phyloP scores from a whole-genome alignment of 2,888 invertebrate genomes.

The Ophioninae sp. region DNA sequence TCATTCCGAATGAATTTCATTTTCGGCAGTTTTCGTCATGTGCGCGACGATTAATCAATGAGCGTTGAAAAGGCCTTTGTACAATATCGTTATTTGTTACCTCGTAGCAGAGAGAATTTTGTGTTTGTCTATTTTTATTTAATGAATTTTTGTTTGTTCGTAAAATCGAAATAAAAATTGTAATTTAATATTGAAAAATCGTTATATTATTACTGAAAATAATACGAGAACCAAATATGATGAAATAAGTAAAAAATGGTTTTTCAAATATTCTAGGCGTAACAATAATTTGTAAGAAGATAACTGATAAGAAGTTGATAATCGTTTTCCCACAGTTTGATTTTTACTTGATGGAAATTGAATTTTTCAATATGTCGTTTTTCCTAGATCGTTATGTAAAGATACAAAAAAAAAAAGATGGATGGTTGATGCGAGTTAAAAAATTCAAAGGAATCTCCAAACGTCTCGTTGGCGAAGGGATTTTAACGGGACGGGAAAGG shows the following conservation, averaged over 20 bases:
- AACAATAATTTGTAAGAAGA: not conserved
- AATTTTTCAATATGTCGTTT: not conserved
- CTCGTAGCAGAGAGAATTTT: no score
- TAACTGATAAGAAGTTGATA: not conserved
- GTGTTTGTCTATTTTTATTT: no score
- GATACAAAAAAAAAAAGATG: constrained; percentile 10
- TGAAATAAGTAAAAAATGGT: no score
- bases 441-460: not conserved
- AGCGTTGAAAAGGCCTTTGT: constrained; percentile 8
- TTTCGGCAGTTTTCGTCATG: constrained; percentile 71
- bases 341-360: not conserved
- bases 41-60: constrained; percentile 67
- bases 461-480: not conserved
- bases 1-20: constrained; percentile 71
- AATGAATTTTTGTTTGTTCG: no score
- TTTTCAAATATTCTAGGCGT: no score
- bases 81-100: no score
- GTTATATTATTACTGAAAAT: no score
- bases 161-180: no score
- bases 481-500: not conserved
- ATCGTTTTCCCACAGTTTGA: not conserved
- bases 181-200: no score
- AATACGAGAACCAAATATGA: no score
- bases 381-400: not conserved
- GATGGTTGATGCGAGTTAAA: not conserved